phyloP scores from a whole-genome alignment of 2,113 vertebrate species.

The Polyodon spathula region DNA sequence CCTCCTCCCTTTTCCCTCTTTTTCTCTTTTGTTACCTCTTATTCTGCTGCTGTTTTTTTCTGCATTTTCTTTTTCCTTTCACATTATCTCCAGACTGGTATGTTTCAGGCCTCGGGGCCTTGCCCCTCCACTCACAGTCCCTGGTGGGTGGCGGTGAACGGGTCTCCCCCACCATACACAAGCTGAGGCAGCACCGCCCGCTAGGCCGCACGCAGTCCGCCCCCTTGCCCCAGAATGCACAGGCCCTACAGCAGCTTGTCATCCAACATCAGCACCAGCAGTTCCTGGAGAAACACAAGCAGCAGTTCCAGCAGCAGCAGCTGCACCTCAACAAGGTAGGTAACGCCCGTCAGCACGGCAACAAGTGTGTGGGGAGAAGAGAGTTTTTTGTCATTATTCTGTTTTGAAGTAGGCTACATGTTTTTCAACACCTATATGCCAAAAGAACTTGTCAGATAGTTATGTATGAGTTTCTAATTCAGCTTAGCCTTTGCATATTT shows the following conservation, averaged over 20 bases:
- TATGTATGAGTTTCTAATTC: too few relatives aligned
- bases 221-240: conserved; percentile 85
- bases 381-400: background rate
- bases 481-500: too few relatives aligned
- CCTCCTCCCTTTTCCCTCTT: conserved; percentile 35
- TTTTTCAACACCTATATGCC: too few relatives aligned
- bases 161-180: conserved; percentile 78
- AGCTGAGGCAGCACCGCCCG: conserved; percentile 87
- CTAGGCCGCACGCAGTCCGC: conserved; percentile 93
- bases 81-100: conserved; percentile 49
- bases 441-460: too few relatives aligned
- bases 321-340: conserved; percentile 89
- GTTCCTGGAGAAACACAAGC: conserved; percentile 97
- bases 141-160: conserved; percentile 47
- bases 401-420: too few relatives aligned
- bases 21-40: conserved; percentile 36
- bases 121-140: conserved; percentile 71
- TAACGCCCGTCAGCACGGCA: conserved; percentile 43
- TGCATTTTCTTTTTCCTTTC: background rate
- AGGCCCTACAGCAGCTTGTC: conserved; percentile 92
- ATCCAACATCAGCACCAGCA: conserved; percentile 98
- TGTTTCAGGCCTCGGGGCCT: conserved; percentile 65
- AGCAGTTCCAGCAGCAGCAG: conserved; percentile 92
- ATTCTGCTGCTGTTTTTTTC: conserved; percentile 31
- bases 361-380: conserved; percentile 18